phyloP scores from a whole-genome alignment of 1,140 invertebrate species.

The Zaprionus capensis region DNA sequence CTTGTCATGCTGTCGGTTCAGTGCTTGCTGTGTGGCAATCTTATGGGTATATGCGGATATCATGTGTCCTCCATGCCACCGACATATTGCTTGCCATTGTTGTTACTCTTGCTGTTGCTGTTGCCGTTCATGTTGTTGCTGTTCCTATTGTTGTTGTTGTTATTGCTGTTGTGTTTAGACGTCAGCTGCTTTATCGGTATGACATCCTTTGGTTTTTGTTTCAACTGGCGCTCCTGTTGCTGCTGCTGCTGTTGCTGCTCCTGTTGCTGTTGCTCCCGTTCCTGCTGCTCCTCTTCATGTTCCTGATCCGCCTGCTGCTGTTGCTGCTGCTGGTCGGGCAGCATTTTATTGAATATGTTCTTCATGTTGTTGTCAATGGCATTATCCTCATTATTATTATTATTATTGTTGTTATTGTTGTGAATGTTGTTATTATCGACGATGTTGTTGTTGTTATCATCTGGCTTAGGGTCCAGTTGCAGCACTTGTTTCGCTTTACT shows the following conservation, averaged over 20 bases:
- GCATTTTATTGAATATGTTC: constrained; percentile 63
- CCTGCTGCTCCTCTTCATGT: constrained; percentile 39
- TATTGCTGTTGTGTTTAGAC: constrained; percentile 44
- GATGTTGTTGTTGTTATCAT: constrained; percentile 62
- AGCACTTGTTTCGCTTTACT: constrained; percentile 86
- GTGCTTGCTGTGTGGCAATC: constrained; percentile 72
- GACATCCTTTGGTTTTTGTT: constrained; percentile 75
- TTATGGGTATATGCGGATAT: constrained; percentile 78
- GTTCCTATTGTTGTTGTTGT: constrained; percentile 25
- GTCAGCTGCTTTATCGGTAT: constrained; percentile 80
- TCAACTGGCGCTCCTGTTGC: constrained; percentile 40
- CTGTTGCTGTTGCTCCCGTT: constrained; percentile 12
- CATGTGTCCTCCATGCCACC: constrained; percentile 70
- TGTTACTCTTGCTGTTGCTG: constrained; percentile 27
- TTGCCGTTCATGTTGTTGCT: constrained; percentile 19
- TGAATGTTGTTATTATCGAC: constrained; percentile 35
- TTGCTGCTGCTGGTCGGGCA: constrained; percentile 46
- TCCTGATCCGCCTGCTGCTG: constrained; percentile 13
- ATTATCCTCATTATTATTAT: constrained; percentile 45
- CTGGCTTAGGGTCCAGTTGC: constrained; percentile 66
- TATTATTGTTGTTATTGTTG: constrained; percentile 44
- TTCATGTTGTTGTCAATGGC: constrained; percentile 39
- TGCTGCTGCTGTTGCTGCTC: constrained; percentile 19
- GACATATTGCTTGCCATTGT: constrained; percentile 48
- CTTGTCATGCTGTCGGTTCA: constrained; percentile 39